Percentiles rank a stretch among this genome's conserved stretches.
Conservation (phyloP, 2,888 invertebrate species). For the Tenthredo scrophulariae region DNA sequence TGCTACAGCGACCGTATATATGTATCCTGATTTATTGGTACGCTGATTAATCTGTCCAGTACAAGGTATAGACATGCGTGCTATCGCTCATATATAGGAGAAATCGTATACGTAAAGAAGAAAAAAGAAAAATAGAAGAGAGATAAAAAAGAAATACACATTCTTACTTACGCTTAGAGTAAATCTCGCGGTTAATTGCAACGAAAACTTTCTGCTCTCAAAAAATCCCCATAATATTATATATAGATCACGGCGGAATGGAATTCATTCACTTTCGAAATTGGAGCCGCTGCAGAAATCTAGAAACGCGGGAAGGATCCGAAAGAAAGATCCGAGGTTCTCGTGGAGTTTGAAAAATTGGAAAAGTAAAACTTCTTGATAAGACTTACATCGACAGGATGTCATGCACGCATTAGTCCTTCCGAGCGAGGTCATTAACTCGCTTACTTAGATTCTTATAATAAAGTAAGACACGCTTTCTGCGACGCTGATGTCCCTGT, state of each 20-base stretch:
- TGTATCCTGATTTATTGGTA: neutral
- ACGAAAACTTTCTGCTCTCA: neutral
- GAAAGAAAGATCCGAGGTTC: neutral
- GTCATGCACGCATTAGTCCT: neutral
- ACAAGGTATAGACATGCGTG: neutral
- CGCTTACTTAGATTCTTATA: neutral
- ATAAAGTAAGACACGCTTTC: constrained; percentile 44
- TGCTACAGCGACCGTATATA: neutral
- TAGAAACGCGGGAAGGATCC: neutral
- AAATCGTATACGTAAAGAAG: neutral
- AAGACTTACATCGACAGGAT: neutral
- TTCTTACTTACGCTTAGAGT: neutral
- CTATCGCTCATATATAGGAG: constrained; percentile 18
- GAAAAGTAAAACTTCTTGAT: too few species aligned
- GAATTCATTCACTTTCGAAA: constrained; percentile 24
- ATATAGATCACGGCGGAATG: neutral
- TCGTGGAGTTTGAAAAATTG: too few species aligned
- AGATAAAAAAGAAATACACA: neutral
- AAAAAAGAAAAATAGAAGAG: neutral
- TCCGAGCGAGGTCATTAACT: constrained; percentile 15
- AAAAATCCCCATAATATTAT: too few species aligned
- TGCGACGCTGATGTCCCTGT: constrained; percentile 26
- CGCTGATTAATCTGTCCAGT: neutral
- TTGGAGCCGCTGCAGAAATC: neutral
- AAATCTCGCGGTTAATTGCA: neutral